Conservation (phyloP, 2,113 vertebrate genomes). For the Rhipidura dahli region DNA sequence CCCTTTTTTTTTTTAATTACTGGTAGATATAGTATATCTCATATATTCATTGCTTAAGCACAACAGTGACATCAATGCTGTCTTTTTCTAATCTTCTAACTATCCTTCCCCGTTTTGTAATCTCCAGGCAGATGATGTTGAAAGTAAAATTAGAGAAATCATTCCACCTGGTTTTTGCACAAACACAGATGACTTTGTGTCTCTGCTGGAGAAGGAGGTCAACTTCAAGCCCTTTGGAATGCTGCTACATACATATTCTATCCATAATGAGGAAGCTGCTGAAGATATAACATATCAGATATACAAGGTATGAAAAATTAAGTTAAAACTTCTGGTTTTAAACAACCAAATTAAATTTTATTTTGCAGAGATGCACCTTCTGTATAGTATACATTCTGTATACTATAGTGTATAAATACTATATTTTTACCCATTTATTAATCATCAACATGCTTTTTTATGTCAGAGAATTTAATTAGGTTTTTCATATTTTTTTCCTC, state of each 20-base stretch:
- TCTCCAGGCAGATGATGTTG: constrained; percentile 88
- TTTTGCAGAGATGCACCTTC: neutral
- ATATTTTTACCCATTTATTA: neutral
- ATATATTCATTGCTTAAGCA: neutral
- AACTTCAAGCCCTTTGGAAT: constrained; percentile 95
- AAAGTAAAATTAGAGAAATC: constrained; percentile 92
- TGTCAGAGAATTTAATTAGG: constrained; percentile 43
- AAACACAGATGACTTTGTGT: constrained; percentile 91
- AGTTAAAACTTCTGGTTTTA: neutral
- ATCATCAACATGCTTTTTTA: neutral
- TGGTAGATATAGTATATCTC: neutral
- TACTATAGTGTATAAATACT: neutral
- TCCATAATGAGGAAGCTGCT: constrained; percentile 89
- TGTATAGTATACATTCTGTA: neutral
- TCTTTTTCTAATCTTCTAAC: neutral
- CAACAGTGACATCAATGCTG: neutral
- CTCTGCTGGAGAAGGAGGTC: constrained; percentile 91
- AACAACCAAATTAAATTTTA: neutral
- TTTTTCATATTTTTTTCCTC: constrained; percentile 33
- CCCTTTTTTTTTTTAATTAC: neutral
- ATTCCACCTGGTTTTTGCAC: constrained; percentile 90
- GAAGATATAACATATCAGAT: constrained; percentile 90
- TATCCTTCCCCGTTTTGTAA: neutral
- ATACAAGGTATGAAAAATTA: constrained; percentile 82
- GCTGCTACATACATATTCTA: constrained; percentile 87